These are phyloP conservation scores for Dromius quadrimaculatus DNA, from an alignment of 2,888 invertebrate genomes.

Conservation along the genomic window DNA sequence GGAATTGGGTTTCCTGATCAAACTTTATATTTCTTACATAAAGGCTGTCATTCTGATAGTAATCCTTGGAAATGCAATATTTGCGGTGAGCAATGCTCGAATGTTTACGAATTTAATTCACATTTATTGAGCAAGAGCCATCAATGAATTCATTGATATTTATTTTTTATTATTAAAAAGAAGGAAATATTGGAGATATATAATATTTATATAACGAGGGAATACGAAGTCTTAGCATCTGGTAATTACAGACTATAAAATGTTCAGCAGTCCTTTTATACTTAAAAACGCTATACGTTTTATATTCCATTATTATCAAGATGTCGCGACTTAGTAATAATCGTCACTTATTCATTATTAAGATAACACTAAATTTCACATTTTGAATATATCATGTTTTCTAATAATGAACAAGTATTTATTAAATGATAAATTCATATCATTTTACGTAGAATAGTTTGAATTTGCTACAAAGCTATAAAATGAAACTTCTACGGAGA, in stretches of 20 bases:
- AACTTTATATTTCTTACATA: slow-evolving; percentile 96
- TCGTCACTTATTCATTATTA: slow-evolving; percentile 15
- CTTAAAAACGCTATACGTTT: no score
- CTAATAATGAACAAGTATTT: slow-evolving; percentile 11
- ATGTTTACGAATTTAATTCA: slow-evolving; percentile 97
- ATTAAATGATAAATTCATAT: neutral
- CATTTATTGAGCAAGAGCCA: slow-evolving; percentile 95
- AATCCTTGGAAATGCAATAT: slow-evolving; percentile 99
- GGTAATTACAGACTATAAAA: no score
- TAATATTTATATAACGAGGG: no score
- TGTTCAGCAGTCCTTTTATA: no score
- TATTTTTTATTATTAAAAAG: slow-evolving; percentile 5
- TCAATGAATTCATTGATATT: slow-evolving; percentile 67
- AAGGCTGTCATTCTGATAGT: slow-evolving; percentile 96
- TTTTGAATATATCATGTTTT: slow-evolving; percentile 1
- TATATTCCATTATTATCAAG: no score
- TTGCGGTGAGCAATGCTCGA: slow-evolving; percentile 94
- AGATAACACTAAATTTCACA: neutral
- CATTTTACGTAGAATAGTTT: slow-evolving; percentile 9
- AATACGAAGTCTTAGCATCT: no score
- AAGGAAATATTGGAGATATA: slow-evolving; percentile 9
- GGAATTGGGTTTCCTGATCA: slow-evolving; percentile 96
- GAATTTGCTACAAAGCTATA: slow-evolving; percentile 3
- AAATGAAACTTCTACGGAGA: neutral
- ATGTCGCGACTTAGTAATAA: no score